Base-by-base conservation (phyloP, 2,888 invertebrate genomes). In the Nymphalis urticae region DNA sequence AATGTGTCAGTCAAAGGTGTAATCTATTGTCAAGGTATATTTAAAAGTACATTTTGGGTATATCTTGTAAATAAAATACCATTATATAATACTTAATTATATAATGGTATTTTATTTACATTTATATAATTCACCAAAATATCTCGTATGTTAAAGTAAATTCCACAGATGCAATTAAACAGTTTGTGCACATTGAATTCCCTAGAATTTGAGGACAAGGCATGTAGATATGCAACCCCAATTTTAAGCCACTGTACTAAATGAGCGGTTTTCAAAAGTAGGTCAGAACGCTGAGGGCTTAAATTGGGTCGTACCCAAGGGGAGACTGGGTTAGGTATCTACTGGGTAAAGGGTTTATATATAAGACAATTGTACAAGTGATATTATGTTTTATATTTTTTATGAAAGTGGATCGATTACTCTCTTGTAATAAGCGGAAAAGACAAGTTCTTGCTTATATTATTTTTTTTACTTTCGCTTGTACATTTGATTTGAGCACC, bases 211-310 rank as follows among this genome's bases (percentile, higher is more conserved):
- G 70, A 80, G 81, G 82, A 83, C 82, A 84, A 84, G 84, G 84
- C 81, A 84, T 84, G 85, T 89, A 87, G 87, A 86, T 83, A 87
- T 85, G 83, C 86, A 89, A 85, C 88, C 88, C 89, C 85, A 85
- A 88, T 91, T 88, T 87, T 85, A 86, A 86, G 85, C 88, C 83
- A 83, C 85, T 80, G 83, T 82, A 80, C 82, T 82, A 87, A 90
- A 88, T 87, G 87, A 88, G 87, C 85, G 86, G 84, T 83, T 86
- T 84, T 83, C 78, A 81, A 82, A 92, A 89, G 83, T 92, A 84
- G 91, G 91, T 91, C 91, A 89, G 83, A 85, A 84, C 82, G 83
- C 82, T 81, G 85, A 87, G 88, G 90, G 89, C 86, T 84, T 84
- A 83, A 90, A 89, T 88, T 90, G 89, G 90, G 90, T 82, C 90